Evolutionary conservation across 2,113 vertebrate genomes (phyloP).

Genomic region (Scopus umbretta): DNA sequence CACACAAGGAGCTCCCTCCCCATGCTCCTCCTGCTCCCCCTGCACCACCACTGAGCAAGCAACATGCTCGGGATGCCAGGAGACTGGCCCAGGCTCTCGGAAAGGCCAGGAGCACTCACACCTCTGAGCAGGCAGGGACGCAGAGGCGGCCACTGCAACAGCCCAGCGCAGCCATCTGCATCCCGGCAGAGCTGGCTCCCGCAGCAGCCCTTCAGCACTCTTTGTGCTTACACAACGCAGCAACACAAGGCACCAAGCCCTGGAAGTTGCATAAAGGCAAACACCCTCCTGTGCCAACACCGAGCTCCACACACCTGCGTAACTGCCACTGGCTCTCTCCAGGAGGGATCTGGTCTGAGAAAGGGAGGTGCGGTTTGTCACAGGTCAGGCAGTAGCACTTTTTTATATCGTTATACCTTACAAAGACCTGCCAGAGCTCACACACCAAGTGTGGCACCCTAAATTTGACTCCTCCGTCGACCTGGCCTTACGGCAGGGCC

Average conservation of each 20-base stretch:
- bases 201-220: not conserved
- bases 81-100: not conserved
- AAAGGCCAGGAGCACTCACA: not conserved
- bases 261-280: not conserved
- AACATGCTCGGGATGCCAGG: not conserved
- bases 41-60: not conserved
- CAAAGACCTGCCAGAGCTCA: not conserved
- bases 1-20: not conserved
- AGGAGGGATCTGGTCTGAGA: not conserved
- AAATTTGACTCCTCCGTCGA: accelerated
- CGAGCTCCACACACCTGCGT: not conserved
- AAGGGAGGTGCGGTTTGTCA: not conserved
- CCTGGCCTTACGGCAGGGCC: not conserved
- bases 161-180: too few relatives aligned
- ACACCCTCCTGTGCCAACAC: not conserved
- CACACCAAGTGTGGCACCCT: accelerated
- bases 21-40: accelerated
- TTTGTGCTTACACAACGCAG: not conserved
- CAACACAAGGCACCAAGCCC: not conserved
- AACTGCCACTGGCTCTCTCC: accelerated
- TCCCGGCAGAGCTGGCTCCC: not conserved
- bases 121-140: not conserved
- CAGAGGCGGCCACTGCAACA: accelerated
- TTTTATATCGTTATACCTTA: not conserved
- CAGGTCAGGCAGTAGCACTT: not conserved